Evolutionary conservation across 1,140 invertebrate species (phyloP), one percentile per base, ranked within the genome.

Genomic region (Panagrolaimus sp.): DNA sequence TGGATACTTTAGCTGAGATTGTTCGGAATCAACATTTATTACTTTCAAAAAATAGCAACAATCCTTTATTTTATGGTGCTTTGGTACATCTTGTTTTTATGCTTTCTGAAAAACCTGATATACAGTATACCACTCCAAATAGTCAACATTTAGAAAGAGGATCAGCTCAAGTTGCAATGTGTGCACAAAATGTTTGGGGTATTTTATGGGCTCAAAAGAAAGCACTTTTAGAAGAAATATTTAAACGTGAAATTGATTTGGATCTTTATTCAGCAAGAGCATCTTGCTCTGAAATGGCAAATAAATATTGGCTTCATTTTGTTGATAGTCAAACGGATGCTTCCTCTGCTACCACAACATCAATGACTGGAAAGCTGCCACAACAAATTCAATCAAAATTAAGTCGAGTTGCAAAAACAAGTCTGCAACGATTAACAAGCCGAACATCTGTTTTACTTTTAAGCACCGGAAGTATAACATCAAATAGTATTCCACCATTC

Each of bases 121-220:
- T 83, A 17, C 72, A 76, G 9, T 76, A 73, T 45, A 65, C 76
- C 3, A 52, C 66, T 3, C 74, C 71, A 26, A 28, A 69, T 8
- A 65, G 71, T 65, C 21, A 63, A 10, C 48, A 78, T 26, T 43
- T 79, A 21, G 79, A 79, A 66, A 43, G 72, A 63, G 79, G 80
- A 1, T 77, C 80, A 21, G 79, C 80, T 15, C 78, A 80, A 47
- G 75, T 96, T 85, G 89, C 90, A 2, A 85, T 83, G 47, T 93
- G 93, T 15, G 93, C 94, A 0, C 89, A 89, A 45, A 88, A 93
- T 73, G 93, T 98, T 0, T 98, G 95, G 95, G 93, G 96, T 78
- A 94, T 97, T 84, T 84, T 98, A 8, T 98, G 96, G 82, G 89
- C 93, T 1, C 92, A 90, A 78, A 98, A 97, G 82, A 96, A 97